These are phyloP conservation scores for Pangasianodon gigas DNA, from an alignment of 2,113 vertebrate genomes.

Conservation along the genomic window DNA sequence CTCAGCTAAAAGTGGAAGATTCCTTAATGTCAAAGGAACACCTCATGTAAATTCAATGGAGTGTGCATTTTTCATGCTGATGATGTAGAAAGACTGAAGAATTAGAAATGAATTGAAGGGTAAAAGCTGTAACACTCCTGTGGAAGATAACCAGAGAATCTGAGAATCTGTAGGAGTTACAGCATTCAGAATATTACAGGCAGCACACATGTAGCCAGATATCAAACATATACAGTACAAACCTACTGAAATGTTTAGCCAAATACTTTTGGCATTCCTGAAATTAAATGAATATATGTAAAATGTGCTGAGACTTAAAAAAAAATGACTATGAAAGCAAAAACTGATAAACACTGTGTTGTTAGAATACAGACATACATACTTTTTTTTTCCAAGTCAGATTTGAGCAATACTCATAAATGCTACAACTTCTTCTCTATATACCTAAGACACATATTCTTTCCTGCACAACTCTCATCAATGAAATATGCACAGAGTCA, in stretches of 20 bases:
- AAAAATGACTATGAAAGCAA: not conserved
- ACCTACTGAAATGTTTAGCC: not conserved
- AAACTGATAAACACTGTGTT: not conserved
- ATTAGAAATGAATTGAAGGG: not conserved
- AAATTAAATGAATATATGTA: not conserved
- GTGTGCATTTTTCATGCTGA: not conserved
- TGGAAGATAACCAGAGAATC: not conserved
- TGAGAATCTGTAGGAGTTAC: not conserved
- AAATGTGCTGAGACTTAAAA: not conserved
- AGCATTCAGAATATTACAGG: not conserved
- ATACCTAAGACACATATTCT: conserved; percentile 36
- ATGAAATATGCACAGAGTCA: conserved; percentile 1
- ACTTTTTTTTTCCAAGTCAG: too few relatives aligned
- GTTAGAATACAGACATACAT: not conserved
- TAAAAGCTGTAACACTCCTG: not conserved
- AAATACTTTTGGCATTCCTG: not conserved
- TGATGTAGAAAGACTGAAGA: not conserved
- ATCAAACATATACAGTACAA: not conserved
- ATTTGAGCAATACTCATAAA: too few relatives aligned
- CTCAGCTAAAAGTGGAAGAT: not conserved
- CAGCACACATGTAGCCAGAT: not conserved
- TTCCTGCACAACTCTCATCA: not conserved
- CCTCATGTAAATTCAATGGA: not conserved
- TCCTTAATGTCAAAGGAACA: conserved; percentile 12
- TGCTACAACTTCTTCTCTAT: conserved; percentile 20